Percentiles rank a stretch among this genome's conserved stretches.
phyloP scores from a whole-genome alignment of 2,797 vertebrate species.

The Lagorchestes hirsutus region DNA sequence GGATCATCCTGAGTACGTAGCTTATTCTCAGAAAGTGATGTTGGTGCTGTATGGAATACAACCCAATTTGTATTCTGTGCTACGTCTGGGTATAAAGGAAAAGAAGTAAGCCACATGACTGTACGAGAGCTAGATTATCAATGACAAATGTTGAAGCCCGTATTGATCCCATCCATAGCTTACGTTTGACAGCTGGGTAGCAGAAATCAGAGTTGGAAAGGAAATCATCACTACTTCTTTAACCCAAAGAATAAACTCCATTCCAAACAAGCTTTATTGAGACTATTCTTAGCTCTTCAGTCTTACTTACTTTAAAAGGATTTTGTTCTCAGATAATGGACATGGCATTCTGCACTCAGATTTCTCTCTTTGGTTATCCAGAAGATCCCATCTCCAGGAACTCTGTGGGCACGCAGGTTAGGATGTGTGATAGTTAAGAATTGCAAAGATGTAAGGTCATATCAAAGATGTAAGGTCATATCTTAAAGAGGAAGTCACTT shows the following conservation, averaged over 20 bases:
- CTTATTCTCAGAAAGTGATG: not conserved
- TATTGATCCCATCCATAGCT: constrained; percentile 20
- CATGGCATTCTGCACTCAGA: not conserved
- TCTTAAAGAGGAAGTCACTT: constrained; percentile 16
- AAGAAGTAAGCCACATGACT: not conserved
- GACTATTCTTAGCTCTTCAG: not conserved
- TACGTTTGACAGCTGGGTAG: not conserved
- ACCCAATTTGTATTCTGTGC: not conserved
- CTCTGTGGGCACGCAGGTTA: not conserved
- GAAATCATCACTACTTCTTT: constrained; percentile 35
- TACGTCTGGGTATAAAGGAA: constrained; percentile 37
- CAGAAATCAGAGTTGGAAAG: constrained; percentile 44
- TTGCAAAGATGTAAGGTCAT: constrained; percentile 30
- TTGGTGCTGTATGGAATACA: not conserved
- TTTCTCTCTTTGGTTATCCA: not conserved
- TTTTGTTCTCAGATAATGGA: constrained; percentile 3
- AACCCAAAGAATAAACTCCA: not conserved
- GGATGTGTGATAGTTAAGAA: not conserved
- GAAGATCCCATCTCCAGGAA: not conserved
- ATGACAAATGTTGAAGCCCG: constrained; percentile 36
- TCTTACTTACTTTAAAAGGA: constrained; percentile 3
- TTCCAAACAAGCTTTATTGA: not conserved
- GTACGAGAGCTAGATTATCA: constrained; percentile 5
- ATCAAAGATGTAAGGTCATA: constrained; percentile 10
- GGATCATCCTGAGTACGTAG: not conserved